These are phyloP conservation scores for Helostoma temminkii DNA, from an alignment of 2,797 vertebrate genomes.

Conservation along the genomic window DNA sequence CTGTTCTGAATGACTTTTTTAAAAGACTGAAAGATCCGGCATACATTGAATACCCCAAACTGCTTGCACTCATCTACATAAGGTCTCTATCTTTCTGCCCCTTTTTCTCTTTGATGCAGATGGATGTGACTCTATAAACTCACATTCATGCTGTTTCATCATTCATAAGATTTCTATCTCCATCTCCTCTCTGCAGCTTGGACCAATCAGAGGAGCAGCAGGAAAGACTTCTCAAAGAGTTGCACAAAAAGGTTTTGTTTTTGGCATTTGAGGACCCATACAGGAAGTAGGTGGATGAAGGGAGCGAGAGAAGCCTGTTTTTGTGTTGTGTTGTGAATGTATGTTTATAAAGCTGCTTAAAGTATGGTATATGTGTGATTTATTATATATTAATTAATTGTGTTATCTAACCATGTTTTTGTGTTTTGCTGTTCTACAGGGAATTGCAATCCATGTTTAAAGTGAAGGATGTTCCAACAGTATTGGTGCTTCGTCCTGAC, in stretches of 20 bases:
- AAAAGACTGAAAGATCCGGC: constrained; percentile 86
- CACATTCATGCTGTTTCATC: not conserved
- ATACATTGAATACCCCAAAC: constrained; percentile 85
- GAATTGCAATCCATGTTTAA: constrained; percentile 87
- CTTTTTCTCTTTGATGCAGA: constrained; percentile 9
- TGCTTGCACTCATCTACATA: constrained; percentile 81
- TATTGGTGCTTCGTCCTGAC: constrained; percentile 90
- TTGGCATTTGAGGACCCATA: constrained; percentile 88
- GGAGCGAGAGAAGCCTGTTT: not conserved
- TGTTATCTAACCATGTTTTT: no score
- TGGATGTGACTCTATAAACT: not conserved
- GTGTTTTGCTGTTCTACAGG: constrained; percentile 70
- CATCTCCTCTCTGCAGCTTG: constrained; percentile 66
- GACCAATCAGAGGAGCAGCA: constrained; percentile 87
- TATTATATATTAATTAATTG: no score
- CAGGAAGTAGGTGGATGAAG: constrained; percentile 81
- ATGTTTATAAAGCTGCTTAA: not conserved
- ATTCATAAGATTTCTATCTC: constrained; percentile 25
- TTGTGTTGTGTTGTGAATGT: not conserved
- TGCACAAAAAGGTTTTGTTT: constrained; percentile 89
- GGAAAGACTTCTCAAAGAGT: constrained; percentile 83
- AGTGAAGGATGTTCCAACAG: constrained; percentile 84
- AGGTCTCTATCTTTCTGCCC: constrained; percentile 56
- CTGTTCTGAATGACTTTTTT: constrained; percentile 86
- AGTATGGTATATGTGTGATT: no score